phyloP scores from a whole-genome alignment of 2,113 vertebrate species.

The Urocitellus parryii region DNA sequence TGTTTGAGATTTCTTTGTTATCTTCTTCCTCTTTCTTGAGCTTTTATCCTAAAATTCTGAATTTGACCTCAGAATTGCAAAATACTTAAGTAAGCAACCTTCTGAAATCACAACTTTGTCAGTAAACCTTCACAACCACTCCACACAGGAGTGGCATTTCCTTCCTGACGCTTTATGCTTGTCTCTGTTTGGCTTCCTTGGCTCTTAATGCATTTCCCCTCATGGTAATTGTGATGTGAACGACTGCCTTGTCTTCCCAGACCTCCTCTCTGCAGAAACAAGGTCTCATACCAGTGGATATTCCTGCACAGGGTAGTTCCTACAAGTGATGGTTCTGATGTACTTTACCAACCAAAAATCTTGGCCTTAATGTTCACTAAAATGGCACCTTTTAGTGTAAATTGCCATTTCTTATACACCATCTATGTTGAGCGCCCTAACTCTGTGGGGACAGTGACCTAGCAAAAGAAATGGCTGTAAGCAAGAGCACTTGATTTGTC shows the following conservation, averaged over 20 bases:
- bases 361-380: background rate
- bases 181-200: background rate
- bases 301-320: background rate
- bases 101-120: background rate
- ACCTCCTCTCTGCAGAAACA: background rate
- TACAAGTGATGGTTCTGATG: background rate
- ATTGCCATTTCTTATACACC: background rate
- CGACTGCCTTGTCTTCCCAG: background rate
- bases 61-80: background rate
- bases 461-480: background rate
- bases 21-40: background rate
- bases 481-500: background rate
- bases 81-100: background rate
- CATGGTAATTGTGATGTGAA: background rate
- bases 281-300: background rate
- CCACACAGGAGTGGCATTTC: background rate
- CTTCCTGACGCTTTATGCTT: background rate
- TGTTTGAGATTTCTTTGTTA: background rate
- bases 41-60: background rate
- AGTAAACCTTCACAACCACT: background rate
- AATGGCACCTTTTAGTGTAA: background rate
- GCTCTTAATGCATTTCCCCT: background rate
- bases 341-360: constrained; percentile 8
- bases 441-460: background rate
- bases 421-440: background rate